Conservation (phyloP, 2,888 invertebrate species). For the Stegophylla sp. region DNA sequence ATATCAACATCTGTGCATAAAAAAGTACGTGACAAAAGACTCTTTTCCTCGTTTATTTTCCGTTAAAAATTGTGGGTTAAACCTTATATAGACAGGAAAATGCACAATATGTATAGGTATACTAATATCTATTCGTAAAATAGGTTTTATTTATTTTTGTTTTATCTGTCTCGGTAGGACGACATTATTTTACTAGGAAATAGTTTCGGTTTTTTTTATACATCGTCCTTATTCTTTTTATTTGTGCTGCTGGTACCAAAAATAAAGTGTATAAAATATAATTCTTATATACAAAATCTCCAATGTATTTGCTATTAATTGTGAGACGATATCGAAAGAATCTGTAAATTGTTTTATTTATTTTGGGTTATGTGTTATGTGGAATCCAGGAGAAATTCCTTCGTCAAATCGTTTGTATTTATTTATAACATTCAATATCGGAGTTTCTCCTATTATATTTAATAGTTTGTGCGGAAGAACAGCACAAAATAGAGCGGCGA, state of each 20-base stretch:
- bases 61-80: slow-evolving; percentile 12
- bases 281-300: background rate
- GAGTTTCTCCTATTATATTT: too few relatives aligned
- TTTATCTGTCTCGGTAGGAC: background rate
- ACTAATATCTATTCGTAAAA: background rate
- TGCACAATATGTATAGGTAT: background rate
- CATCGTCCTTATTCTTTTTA: background rate
- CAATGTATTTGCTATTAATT: background rate
- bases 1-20: slow-evolving; percentile 15
- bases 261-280: background rate
- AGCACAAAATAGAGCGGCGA: too few relatives aligned
- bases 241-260: background rate
- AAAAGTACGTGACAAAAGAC: slow-evolving; percentile 10
- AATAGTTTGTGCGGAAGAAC: too few relatives aligned
- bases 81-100: background rate
- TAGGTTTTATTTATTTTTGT: slow-evolving; percentile 17
- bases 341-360: too few relatives aligned
- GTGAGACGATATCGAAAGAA: background rate
- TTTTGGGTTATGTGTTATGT: too few relatives aligned
- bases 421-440: too few relatives aligned
- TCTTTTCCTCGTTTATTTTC: slow-evolving; percentile 25
- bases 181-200: slow-evolving; percentile 4
- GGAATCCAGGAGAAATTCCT: too few relatives aligned
- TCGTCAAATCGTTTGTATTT: too few relatives aligned
- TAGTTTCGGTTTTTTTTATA: background rate